Conservation (phyloP, 2,797 vertebrate species). For the Octomys mimax region DNA sequence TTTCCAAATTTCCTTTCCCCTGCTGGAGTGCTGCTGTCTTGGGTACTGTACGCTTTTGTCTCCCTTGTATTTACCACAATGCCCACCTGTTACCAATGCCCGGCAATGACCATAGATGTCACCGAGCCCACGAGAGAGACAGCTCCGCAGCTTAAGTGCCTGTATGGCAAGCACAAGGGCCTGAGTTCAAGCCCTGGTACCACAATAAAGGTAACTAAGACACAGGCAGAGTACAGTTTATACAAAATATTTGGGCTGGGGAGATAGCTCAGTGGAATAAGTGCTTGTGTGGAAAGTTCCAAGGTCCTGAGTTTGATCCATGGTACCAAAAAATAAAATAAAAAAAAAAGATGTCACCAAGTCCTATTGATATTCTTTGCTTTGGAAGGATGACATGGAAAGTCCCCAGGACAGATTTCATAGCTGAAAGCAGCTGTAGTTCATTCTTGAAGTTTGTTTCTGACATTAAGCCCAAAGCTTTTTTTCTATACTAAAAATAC, state of each 20-base stretch:
- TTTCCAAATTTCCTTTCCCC: background rate
- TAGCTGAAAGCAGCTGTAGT: background rate
- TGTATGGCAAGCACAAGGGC: no score
- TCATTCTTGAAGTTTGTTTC: background rate
- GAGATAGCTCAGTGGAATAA: no score
- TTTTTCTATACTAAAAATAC: background rate
- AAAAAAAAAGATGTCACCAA: background rate
- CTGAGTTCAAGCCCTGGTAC: no score
- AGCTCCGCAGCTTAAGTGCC: no score
- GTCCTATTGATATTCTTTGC: background rate
- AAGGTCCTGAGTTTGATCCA: no score
- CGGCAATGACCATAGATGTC: background rate
- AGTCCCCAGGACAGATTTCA: background rate
- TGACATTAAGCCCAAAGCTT: background rate
- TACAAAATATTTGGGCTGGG: no score
- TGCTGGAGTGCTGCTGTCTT: background rate
- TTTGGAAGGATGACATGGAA: background rate
- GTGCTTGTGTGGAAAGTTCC: no score
- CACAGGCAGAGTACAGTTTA: no score
- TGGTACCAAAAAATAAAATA: no score
- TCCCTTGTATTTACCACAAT: background rate
- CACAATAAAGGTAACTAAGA: no score
- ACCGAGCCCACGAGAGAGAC: no score
- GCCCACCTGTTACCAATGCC: background rate
- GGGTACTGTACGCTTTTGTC: background rate